Conservation (phyloP, 2,888 invertebrate genomes). For the Lacanobia wlatinum region DNA sequence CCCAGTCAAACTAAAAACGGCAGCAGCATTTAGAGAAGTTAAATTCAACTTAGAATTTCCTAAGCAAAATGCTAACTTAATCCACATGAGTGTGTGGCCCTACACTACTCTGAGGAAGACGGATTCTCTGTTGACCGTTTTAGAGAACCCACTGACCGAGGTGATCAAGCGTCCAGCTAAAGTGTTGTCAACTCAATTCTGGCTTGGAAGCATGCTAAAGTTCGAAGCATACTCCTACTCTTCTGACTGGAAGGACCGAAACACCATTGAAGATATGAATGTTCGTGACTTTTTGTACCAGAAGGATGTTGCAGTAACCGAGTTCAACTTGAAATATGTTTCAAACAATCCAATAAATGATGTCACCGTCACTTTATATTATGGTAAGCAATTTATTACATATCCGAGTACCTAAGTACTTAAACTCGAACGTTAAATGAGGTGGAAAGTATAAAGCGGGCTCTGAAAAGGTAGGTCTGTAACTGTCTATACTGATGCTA, state of each 20-base stretch:
- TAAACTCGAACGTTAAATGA: too few relatives aligned
- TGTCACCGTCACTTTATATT: slow-evolving; percentile 80
- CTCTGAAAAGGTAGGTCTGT: too few relatives aligned
- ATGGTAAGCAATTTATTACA: slow-evolving; percentile 67
- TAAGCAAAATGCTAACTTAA: slow-evolving; percentile 86
- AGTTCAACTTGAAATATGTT: slow-evolving; percentile 86
- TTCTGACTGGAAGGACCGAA: slow-evolving; percentile 79
- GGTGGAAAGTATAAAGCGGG: too few relatives aligned
- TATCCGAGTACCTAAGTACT: too few relatives aligned
- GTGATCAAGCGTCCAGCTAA: slow-evolving; percentile 79
- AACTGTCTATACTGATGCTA: too few relatives aligned
- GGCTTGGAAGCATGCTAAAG: slow-evolving; percentile 47
- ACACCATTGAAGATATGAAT: slow-evolving; percentile 32
- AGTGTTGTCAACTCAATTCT: slow-evolving; percentile 63
- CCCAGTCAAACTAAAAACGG: slow-evolving; percentile 88
- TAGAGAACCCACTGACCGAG: slow-evolving; percentile 85
- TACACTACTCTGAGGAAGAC: slow-evolving; percentile 91
- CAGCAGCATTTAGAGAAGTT: slow-evolving; percentile 75
- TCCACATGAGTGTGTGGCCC: slow-evolving; percentile 92
- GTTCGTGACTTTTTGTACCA: slow-evolving; percentile 76
- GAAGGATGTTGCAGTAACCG: slow-evolving; percentile 86
- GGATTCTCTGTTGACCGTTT: slow-evolving; percentile 87
- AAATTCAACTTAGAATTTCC: slow-evolving; percentile 85
- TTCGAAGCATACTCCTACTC: slow-evolving; percentile 89
- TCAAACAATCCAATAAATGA: slow-evolving; percentile 84